Evolutionary conservation across 2,113 vertebrate species (phyloP).

Genomic region (Psephotus haematonotus): DNA sequence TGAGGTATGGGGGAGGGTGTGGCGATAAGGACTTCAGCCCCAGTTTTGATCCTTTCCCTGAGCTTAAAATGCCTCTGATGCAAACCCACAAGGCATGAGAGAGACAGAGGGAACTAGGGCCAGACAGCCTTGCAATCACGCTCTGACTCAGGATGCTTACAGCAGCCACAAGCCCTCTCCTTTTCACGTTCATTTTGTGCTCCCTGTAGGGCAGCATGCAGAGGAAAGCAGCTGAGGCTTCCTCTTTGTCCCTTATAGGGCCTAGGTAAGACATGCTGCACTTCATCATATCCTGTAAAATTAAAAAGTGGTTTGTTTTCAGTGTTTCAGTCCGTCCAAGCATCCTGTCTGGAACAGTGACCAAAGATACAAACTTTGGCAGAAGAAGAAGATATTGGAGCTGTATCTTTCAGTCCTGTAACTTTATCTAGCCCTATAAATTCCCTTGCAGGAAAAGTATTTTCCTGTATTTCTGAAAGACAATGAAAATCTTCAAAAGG

Average conservation of each 20-base stretch:
- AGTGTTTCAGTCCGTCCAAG: not conserved
- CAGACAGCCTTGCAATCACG: not conserved
- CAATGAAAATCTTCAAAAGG: not conserved
- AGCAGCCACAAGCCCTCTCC: not conserved
- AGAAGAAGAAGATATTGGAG: not conserved
- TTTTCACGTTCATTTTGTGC: not conserved
- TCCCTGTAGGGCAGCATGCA: not conserved
- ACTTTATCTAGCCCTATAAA: not conserved
- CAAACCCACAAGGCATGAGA: not conserved
- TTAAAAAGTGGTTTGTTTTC: not conserved
- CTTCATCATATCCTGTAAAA: not conserved
- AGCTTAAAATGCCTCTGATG: not conserved
- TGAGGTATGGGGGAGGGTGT: not conserved
- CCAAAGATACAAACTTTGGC: not conserved
- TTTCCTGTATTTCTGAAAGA: not conserved
- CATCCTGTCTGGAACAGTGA: not conserved
- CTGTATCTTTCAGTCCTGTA: fast-evolving
- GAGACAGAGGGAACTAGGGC: not conserved
- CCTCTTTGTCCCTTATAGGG: not conserved
- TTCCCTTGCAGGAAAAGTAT: not conserved
- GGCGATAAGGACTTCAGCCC: not conserved
- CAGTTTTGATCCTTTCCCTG: not conserved
- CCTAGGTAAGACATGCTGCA: not conserved
- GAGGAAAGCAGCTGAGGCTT: not conserved
- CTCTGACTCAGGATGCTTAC: not conserved